Conservation (phyloP, 2,888 invertebrate genomes). For the Bellardia bayeri region DNA sequence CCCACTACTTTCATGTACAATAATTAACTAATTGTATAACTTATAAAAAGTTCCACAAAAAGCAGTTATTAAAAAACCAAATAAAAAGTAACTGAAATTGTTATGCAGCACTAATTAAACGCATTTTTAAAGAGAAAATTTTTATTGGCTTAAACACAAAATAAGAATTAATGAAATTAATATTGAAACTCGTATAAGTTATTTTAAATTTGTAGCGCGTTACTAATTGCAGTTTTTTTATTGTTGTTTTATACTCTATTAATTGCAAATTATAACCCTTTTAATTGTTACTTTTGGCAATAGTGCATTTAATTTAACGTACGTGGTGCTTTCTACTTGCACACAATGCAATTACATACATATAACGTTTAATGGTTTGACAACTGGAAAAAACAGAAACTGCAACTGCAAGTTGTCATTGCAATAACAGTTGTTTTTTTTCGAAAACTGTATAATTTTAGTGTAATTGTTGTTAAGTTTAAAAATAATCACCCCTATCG, state of each 20-base stretch:
- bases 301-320: constrained; percentile 12
- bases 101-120: constrained; percentile 52
- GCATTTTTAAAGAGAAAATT: constrained; percentile 62
- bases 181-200: neutral
- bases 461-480: too few species aligned
- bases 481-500: too few species aligned
- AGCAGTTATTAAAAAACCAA: neutral
- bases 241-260: constrained; percentile 61
- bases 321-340: constrained; percentile 62
- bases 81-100: constrained; percentile 1
- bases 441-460: neutral
- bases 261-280: constrained; percentile 70
- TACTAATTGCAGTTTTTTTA: constrained; percentile 48
- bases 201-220: constrained; percentile 55
- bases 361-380: constrained; percentile 45
- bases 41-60: constrained; percentile 13
- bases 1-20: neutral
- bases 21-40: constrained; percentile 9
- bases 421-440: neutral
- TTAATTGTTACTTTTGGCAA: constrained; percentile 68
- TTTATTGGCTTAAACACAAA: constrained; percentile 13
- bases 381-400: constrained; percentile 24
- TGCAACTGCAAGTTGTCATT: constrained; percentile 13
- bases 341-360: constrained; percentile 16
- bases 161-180: neutral